Evolutionary conservation across 1,140 invertebrate genomes (phyloP), one percentile per base, ranked within the genome.

Genomic region (Zaprionus vittiger): DNA sequence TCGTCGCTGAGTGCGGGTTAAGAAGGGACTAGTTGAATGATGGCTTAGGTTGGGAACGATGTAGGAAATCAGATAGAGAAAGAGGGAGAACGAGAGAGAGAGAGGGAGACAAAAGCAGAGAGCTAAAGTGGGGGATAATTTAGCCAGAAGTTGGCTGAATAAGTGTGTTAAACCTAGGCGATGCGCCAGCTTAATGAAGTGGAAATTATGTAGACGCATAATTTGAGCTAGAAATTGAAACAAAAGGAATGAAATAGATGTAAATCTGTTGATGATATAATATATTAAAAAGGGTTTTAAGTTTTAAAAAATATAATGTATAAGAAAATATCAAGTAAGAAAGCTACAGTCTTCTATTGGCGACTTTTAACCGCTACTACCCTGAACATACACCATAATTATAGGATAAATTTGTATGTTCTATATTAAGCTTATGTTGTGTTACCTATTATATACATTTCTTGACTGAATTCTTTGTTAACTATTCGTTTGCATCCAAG

Each of bases 11-110:
- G 54, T 62, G 17, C 14, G 28, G 44, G 22, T 41, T 67, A 56
- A 24, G 41, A 54, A 57, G 38, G 62, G 67, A 77, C 52, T 22
- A 77, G 31, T 75, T 63, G 63, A 77, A 73, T 73, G 49, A 77
- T 77, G 70, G 17, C 37, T 52, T 17, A 12, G 17, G 5, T 22
- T 41, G 41, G 38, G 15, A 41, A 62, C 12, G n/a, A 26, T 31
- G 20, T 9, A 14, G 6, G 1, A 24, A 24, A 60, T 2, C n/a
- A 15, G 11, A 28, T 1, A 31, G 28, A 31, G 20, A 9, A 4
- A 11, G 0, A 12, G 17, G 12, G 17, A 11, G 9, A 9, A 9
- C 11, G n/a, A 9, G 15, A n/a, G 47, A 11, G 9, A 4, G 2
- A 7, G 5, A 7, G 15, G n/a, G 11, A 17, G 1, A 49, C 20